Evolutionary conservation across 2,113 vertebrate genomes (phyloP).

Genomic region (Hydrochoerus hydrochaeris): DNA sequence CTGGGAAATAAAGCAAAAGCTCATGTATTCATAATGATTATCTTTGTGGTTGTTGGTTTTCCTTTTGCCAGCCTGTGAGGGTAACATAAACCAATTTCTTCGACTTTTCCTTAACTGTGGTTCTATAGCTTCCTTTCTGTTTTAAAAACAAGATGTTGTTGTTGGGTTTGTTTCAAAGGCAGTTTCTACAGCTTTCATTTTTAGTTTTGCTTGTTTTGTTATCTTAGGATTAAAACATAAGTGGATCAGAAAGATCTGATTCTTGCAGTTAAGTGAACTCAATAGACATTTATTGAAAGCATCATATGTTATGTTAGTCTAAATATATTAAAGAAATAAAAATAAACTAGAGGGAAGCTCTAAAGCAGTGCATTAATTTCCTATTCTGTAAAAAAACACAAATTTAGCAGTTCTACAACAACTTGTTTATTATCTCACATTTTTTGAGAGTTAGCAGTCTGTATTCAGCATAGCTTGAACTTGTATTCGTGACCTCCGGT

Average conservation of each 20-base stretch:
- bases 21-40: neutral
- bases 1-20: conserved; percentile 42
- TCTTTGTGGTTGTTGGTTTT: conserved; percentile 17
- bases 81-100: neutral
- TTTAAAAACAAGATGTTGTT: conserved; percentile 1
- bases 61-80: neutral
- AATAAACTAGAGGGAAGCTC: conserved; percentile 3
- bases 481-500: neutral
- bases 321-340: conserved; percentile 23
- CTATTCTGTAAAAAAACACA: neutral
- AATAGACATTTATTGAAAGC: neutral
- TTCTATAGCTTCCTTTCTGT: neutral
- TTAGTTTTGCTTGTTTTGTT: neutral
- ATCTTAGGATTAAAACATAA: neutral
- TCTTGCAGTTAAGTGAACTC: conserved; percentile 2
- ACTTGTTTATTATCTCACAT: neutral
- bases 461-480: neutral
- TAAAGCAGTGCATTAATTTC: neutral
- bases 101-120: neutral
- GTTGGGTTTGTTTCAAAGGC: neutral
- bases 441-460: neutral
- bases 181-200: neutral
- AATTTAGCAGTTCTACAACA: neutral
- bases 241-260: neutral
- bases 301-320: neutral